Evolutionary conservation across 2,888 invertebrate genomes (phyloP).

Genomic region (Drosophila subquinaria): DNA sequence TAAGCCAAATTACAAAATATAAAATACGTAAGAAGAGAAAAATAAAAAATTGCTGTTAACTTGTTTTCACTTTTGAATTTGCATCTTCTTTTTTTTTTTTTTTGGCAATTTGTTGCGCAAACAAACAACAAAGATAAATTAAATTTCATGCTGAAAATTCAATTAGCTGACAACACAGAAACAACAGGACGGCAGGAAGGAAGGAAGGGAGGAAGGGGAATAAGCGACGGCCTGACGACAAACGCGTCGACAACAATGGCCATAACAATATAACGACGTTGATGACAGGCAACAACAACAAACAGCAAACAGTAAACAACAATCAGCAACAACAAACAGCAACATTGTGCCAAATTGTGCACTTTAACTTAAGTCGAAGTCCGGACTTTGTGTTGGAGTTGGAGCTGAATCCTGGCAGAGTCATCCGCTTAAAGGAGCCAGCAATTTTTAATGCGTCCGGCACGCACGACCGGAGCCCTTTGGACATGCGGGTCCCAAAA

Average conservation of each 20-base stretch:
- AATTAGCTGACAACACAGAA: conserved; percentile 79
- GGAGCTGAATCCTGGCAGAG: not conserved
- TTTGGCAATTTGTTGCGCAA: conserved; percentile 67
- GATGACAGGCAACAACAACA: conserved; percentile 64
- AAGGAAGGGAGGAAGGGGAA: conserved; percentile 27
- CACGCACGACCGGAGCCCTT: conserved; percentile 58
- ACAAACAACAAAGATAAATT: conserved; percentile 80
- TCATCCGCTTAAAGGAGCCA: conserved; percentile 64
- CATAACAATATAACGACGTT: conserved; percentile 80
- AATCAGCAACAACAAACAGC: conserved; percentile 33
- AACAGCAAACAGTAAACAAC: conserved; percentile 34
- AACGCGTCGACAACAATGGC: conserved; percentile 60
- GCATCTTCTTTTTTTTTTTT: conserved; percentile 31
- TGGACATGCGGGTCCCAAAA: conserved; percentile 32
- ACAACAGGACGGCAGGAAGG: conserved; percentile 35
- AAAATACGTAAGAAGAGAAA: conserved; percentile 16
- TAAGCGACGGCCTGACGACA: conserved; percentile 35
- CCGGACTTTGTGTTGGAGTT: conserved; percentile 11
- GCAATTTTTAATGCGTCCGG: conserved; percentile 65
- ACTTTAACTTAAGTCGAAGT: conserved; percentile 62
- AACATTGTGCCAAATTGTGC: conserved; percentile 77
- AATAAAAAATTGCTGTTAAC: conserved; percentile 49
- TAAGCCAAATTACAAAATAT: conserved; percentile 44
- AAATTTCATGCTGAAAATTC: conserved; percentile 81
- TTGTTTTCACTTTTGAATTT: conserved; percentile 56